Evolutionary conservation across 2,888 invertebrate species (phyloP), one percentile per base, ranked within the genome.

Genomic region (Drosophila conformis): DNA sequence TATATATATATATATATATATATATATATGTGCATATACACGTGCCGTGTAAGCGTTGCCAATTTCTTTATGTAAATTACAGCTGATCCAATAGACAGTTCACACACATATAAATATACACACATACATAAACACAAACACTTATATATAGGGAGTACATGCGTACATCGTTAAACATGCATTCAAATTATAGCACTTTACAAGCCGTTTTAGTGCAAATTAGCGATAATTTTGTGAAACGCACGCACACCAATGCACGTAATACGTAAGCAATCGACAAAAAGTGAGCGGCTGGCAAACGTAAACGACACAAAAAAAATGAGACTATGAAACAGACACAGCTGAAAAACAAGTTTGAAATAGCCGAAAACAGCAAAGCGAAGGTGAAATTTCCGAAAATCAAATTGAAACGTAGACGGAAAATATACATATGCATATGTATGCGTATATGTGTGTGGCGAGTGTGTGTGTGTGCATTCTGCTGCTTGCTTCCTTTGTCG

Each of bases 361-460:
- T 84, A 84, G 90, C 84, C 84, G 87, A 84, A 84, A 84, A 90
- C 89, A 86, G 89, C 83, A 90, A 88, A 89, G 89, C 90, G 89
- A 84, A 84, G 84, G 84, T 84, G 84, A 84, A 84, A 84, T 84
- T 84, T 84, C 84, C 84, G 84, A 84, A 84, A 84, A 84, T 90
- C 84, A 86, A 84, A 90, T 89, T 85, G 90, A 90, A 85, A 90
- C 84, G 84, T 85, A 85, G 84, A 85, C 84, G 89, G 89, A 85
- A 85, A 90, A 72, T 83, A 90, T 77, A 80, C 70, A 80, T 77
- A 72, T 82, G 73, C 73, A 88, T 83, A 80, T 89, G 81, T 71
- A 82, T 40, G 42, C 8, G 6, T 40, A 6, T 31, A 10, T 54
- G 42, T 42, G 46, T 31, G 42, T 58, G 51, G 10, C 53, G 67